Base-by-base conservation (phyloP, 2,888 invertebrate genomes). In the Therioaphis trifolii region DNA sequence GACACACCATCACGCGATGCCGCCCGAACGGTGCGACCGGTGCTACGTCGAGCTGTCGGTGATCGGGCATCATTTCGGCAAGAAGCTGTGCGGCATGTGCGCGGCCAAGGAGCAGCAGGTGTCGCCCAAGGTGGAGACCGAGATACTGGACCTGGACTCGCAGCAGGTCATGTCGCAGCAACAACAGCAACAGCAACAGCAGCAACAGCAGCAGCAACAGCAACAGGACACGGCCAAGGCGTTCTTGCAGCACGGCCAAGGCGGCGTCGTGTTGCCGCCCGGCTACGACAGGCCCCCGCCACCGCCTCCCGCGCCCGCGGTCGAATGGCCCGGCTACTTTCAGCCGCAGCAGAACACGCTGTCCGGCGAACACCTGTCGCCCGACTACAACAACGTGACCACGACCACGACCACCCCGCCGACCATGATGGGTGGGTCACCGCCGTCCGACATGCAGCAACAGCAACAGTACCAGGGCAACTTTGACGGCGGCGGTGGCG, bases 61-160 rank as follows among this genome's bases (percentile, higher is more conserved):
- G 21, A 80, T 82, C 72, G 85, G 85, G 89, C 91, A 91, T 24
- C 82, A 82, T 14, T 82, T 82, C n/a, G 82, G 82, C 63, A 82
- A 82, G 63, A 71, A 69, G 24, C 29, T 82, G 15, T 82, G 82
- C 72, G 82, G 82, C 46, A 74, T 82, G 82, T 82, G 82, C 72
- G 68, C 84, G 84, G 35, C 86, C 85, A 35, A 84, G 78, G 61
- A 74, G 72, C 78, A 86, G 86, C 85, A 82, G 85, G 85, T 46
- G 93, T 82, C 82, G 72, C 82, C 82, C 72, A 82, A 93, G 87
- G 92, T 93, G 85, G 93, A 93, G 72, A 93, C 94, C 18, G 96
- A 96, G 87, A 94, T 96, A 86, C 90, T 96, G 82, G 96, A 96
- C 88, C 90, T 96, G 85, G 96, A 96, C 88, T 96, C 95, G 1